Evolutionary conservation across 2,797 vertebrate species (phyloP).

Genomic region (Anolis apletophallus): DNA sequence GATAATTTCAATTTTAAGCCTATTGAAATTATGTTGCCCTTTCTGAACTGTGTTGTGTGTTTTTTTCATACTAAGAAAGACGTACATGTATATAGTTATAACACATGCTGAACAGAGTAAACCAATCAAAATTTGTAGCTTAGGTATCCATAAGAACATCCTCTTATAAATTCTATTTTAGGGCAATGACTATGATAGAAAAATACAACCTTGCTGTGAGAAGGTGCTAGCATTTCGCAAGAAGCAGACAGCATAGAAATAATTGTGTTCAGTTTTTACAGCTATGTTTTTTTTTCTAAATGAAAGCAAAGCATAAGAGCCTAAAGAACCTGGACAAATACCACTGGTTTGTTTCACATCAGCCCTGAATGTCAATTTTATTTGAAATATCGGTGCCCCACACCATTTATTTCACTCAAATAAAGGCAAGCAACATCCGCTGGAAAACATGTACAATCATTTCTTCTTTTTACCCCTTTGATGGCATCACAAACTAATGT

Average conservation of each 20-base stretch:
- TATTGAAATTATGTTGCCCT: slow-evolving; percentile 28
- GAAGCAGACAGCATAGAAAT: slow-evolving; percentile 33
- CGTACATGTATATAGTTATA: slow-evolving; percentile 32
- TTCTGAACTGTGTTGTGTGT: slow-evolving; percentile 25
- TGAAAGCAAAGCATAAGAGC: slow-evolving; percentile 27
- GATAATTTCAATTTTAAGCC: slow-evolving; percentile 9
- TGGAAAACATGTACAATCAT: slow-evolving; percentile 8
- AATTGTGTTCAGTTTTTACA: slow-evolving; percentile 43
- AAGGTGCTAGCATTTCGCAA: slow-evolving; percentile 43
- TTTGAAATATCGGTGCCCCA: slow-evolving; percentile 39
- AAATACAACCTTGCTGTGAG: slow-evolving; percentile 47
- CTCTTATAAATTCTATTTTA: slow-evolving; percentile 47
- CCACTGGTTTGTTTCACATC: slow-evolving; percentile 26
- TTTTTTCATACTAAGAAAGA: slow-evolving; percentile 39
- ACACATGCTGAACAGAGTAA: slow-evolving; percentile 42
- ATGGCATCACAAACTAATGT: slow-evolving; percentile 21
- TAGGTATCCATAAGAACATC: slow-evolving; percentile 28
- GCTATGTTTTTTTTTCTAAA: not conserved
- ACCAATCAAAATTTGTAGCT: slow-evolving; percentile 53
- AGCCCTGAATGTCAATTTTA: slow-evolving; percentile 37
- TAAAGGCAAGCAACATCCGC: slow-evolving; percentile 33
- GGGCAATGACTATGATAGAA: slow-evolving; percentile 48
- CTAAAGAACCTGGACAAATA: slow-evolving; percentile 20
- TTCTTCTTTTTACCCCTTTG: slow-evolving; percentile 32
- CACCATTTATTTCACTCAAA: slow-evolving; percentile 49